These are phyloP conservation scores for Melanotaenia parkinsoni DNA, from an alignment of 2,797 vertebrate genomes.

Conservation along the genomic window DNA sequence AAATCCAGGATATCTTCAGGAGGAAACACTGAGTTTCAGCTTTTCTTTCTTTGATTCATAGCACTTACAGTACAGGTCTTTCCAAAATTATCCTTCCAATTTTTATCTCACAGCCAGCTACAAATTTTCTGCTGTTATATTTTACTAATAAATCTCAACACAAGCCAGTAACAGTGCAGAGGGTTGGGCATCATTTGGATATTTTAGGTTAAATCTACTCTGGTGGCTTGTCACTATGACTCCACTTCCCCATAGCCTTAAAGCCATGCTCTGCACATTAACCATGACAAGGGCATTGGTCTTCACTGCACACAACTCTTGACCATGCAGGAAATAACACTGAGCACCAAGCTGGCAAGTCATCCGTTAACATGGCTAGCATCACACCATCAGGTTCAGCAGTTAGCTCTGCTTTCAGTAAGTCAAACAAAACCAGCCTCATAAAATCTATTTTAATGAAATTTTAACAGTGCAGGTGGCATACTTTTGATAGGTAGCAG, in stretches of 20 bases:
- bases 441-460: constrained; percentile 50
- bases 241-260: constrained; percentile 32
- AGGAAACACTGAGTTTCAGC: constrained; percentile 25
- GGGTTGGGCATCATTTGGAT: constrained; percentile 20
- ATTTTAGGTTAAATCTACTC: constrained; percentile 31
- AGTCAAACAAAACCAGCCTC: constrained; percentile 39
- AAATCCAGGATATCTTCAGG: constrained; percentile 15
- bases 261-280: constrained; percentile 32
- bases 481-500: constrained; percentile 51
- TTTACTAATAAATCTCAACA: constrained; percentile 8
- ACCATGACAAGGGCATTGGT: constrained; percentile 38
- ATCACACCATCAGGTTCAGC: constrained; percentile 33
- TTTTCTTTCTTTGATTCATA: constrained; percentile 7
- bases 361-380: constrained; percentile 29
- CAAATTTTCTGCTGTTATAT: not conserved
- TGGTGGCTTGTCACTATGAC: constrained; percentile 32
- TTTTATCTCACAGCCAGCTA: constrained; percentile 4
- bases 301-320: constrained; percentile 40
- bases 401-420: constrained; percentile 38
- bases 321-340: constrained; percentile 48
- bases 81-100: not conserved
- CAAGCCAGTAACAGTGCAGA: not conserved
- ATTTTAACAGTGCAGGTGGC: constrained; percentile 28
- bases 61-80: not conserved
- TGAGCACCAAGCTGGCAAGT: constrained; percentile 50